Evolutionary conservation across 2,797 vertebrate genomes (phyloP), one percentile per base, ranked within the genome.

Genomic region (Molossus molossus): DNA sequence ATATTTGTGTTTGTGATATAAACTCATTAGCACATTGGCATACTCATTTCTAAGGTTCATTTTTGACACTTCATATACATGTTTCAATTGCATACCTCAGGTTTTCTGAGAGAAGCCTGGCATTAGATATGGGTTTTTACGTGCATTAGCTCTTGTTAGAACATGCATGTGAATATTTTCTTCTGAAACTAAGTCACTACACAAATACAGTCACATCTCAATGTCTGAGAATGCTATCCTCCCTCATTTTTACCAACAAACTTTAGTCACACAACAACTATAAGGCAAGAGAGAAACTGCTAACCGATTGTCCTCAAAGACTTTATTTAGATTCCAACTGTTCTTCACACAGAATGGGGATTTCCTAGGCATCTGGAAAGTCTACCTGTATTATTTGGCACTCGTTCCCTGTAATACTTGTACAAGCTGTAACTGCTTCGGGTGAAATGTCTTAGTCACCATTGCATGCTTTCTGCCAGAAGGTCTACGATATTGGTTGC

Each of bases 361-460:
- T 88, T 96, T 97, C 90, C 87, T 87, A 94, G 40, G 94, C 77
- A 95, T 94, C 93, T 92, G 91, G 85, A 96, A 96, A 94, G 95
- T 95, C 75, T 94, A 70, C 82, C 65, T 85, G 87, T 95, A 18
- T 90, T 88, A 67, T 92, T 94, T 95, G 91, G 29, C 80, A 92
- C 86, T 29, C 40, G 77, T 80, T 50, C 69, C 85, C 55, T 76
- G 6, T 91, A 89, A 91, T 93, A 95, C 15, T 92, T 97, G 91
- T 94, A 96, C n/a, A 94, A 93, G 79, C 83, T 82, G 20, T 94
- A 94, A 91, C 95, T 96, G 27, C 75, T 91, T 53, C 15, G 9
- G 69, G 67, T 94, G 29, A 91, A 96, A 50, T 64, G 55, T 64
- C 89, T 88, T 93, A 96, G 91, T 96, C 65, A 84, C 79, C 58